phyloP scores from a whole-genome alignment of 1,140 invertebrate genomes.

The roundworm (Caenorhabditis elegans) region WBcel235 BX284603.4:4620501-4621000 shows the following conservation, averaged over 20 bases:
- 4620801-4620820: too few species aligned
- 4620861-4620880: slow-evolving; percentile 77
- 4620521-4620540: slow-evolving; percentile 74
- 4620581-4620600: slow-evolving; percentile 75
- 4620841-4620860: not conserved
- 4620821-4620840: slow-evolving; percentile 73
- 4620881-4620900: slow-evolving; percentile 81
- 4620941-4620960: slow-evolving; percentile 73
- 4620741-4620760: slow-evolving; percentile 75
- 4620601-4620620: slow-evolving; percentile 91
- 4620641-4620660: not conserved
- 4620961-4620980: too few species aligned
- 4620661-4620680: slow-evolving; percentile 68
- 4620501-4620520: slow-evolving; percentile 73
- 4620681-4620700: slow-evolving; percentile 84
- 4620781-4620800: too few species aligned
- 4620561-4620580: slow-evolving; percentile 73
- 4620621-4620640: slow-evolving; percentile 73
- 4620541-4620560: slow-evolving; percentile 69
- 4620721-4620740: slow-evolving; percentile 92
- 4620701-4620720: slow-evolving; percentile 88
- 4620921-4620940: slow-evolving; percentile 79
- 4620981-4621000: not conserved
- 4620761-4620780: not conserved
- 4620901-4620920: slow-evolving; percentile 73